phyloP scores from a whole-genome alignment of 2,113 vertebrate genomes.

The Zonotrichia leucophrys region DNA sequence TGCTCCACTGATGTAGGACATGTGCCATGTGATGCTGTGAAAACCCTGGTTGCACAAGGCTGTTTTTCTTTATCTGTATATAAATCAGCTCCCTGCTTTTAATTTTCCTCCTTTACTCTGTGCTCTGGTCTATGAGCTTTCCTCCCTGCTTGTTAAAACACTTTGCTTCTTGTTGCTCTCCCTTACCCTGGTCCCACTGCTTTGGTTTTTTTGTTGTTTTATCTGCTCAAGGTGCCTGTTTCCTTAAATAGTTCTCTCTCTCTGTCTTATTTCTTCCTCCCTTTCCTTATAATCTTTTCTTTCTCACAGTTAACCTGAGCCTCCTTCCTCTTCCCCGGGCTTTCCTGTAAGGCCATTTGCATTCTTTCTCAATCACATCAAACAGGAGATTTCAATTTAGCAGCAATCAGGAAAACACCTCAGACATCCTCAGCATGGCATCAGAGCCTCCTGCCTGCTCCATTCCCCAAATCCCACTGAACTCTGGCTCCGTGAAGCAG shows the following conservation, averaged over 20 bases:
- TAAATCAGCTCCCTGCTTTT: not conserved
- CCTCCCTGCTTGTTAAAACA: not conserved
- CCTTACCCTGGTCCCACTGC: not conserved
- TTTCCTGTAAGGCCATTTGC: not conserved
- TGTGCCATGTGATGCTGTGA: not conserved
- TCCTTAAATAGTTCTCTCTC: not conserved
- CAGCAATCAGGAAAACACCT: slow-evolving; percentile 27
- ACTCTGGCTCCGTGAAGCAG: not conserved
- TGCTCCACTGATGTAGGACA: not conserved
- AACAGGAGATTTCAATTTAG: slow-evolving; percentile 17
- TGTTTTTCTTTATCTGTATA: not conserved
- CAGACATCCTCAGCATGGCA: not conserved
- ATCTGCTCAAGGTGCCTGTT: not conserved
- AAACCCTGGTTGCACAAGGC: not conserved
- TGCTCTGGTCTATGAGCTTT: not conserved
- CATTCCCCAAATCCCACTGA: not conserved
- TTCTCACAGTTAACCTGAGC: not conserved
- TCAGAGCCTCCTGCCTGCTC: not conserved
- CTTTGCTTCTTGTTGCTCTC: not conserved
- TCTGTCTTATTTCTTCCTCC: not conserved
- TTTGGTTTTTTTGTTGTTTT: not conserved
- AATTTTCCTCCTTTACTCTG: not conserved
- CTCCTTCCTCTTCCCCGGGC: not conserved
- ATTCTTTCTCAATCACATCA: slow-evolving; percentile 16
- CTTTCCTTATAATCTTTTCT: not conserved